Conservation (phyloP, 2,888 invertebrate species). For the Drosophila koepferae region DNA sequence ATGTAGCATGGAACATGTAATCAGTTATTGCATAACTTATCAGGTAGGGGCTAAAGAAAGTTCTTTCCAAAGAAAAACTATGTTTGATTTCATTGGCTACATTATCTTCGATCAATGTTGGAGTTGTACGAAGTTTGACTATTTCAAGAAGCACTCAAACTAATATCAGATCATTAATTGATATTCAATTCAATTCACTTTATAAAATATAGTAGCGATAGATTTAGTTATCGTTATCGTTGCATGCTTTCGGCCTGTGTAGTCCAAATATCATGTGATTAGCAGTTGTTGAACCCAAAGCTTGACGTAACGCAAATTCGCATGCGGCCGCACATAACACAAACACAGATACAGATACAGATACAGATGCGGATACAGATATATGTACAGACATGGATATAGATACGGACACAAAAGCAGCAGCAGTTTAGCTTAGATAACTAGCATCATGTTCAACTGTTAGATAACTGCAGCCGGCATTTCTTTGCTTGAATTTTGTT, state of each 20-base stretch:
- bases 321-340: slow-evolving; percentile 27
- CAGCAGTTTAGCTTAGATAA: slow-evolving; percentile 52
- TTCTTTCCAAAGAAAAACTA: neutral
- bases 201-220: neutral
- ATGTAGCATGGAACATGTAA: neutral
- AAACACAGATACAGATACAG: slow-evolving; percentile 1
- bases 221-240: neutral
- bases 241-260: slow-evolving; percentile 12
- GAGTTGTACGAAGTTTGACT: neutral
- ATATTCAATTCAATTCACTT: neutral
- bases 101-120: neutral
- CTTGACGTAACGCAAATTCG: slow-evolving; percentile 58
- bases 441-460: slow-evolving; percentile 28
- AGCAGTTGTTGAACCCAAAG: slow-evolving; percentile 75
- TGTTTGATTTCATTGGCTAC: neutral
- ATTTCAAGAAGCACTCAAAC: neutral
- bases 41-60: neutral
- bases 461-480: slow-evolving; percentile 61
- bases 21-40: slow-evolving; percentile 6
- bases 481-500: slow-evolving; percentile 21
- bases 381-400: slow-evolving; percentile 5
- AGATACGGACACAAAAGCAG: slow-evolving; percentile 1
- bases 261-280: slow-evolving; percentile 58
- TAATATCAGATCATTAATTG: neutral
- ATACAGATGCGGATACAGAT: slow-evolving; percentile 6